Conservation (phyloP, 2,113 vertebrate genomes). For the Aramus guarauna region DNA sequence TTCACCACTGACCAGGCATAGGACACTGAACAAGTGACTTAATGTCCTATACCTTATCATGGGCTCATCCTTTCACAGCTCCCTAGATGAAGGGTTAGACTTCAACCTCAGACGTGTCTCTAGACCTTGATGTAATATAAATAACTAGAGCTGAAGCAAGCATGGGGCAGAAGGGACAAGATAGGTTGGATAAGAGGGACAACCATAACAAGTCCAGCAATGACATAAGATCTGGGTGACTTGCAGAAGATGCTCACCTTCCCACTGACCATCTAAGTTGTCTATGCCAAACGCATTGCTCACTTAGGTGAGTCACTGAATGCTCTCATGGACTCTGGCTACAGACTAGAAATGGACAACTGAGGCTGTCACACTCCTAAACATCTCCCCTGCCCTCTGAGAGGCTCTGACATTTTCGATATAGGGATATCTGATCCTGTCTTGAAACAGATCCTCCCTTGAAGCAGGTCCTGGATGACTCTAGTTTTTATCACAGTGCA, state of each 20-base stretch:
- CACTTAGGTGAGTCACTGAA: rapidly evolving
- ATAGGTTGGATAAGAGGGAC: not conserved
- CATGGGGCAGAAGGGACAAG: not conserved
- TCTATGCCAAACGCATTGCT: not conserved
- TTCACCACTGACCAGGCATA: not conserved
- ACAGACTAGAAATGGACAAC: not conserved
- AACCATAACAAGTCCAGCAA: not conserved
- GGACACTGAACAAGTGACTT: not conserved
- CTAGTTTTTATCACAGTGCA: not conserved
- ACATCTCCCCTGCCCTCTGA: not conserved
- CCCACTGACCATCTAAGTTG: not conserved
- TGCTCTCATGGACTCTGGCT: not conserved
- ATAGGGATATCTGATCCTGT: not conserved
- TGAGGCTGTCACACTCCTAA: not conserved
- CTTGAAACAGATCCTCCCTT: not conserved
- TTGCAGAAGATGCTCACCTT: not conserved
- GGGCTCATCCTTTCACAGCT: not conserved
- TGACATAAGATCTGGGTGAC: not conserved
- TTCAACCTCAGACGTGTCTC: not conserved
- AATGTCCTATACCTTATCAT: not conserved
- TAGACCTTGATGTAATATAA: not conserved
- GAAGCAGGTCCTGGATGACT: not conserved
- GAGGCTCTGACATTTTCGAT: not conserved
- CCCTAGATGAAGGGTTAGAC: not conserved
- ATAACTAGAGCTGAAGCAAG: not conserved